Conservation (phyloP, 2,888 invertebrate genomes). For the Argyra leucocephala region DNA sequence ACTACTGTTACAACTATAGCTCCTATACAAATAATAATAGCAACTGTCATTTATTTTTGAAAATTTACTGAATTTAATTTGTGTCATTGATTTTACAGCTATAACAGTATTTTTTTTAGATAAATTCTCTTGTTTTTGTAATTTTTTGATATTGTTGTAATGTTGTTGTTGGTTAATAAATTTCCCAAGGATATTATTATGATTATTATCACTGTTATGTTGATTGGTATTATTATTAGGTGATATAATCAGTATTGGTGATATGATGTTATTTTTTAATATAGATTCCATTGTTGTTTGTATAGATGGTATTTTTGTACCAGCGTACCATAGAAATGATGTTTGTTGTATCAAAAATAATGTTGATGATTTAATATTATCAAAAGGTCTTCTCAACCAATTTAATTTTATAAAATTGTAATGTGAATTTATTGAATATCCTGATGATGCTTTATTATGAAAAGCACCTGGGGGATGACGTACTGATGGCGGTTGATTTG, state of each 20-base stretch:
- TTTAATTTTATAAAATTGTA: not conserved
- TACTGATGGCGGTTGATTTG: conserved; percentile 39
- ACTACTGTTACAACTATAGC: not conserved
- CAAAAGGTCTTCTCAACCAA: not conserved
- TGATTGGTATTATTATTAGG: not conserved
- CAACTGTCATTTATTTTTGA: not conserved
- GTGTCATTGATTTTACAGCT: not conserved
- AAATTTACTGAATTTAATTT: too few relatives aligned
- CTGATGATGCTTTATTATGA: conserved; percentile 41
- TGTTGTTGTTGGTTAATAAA: not conserved
- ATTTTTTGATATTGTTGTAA: not conserved
- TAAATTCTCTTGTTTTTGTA: not conserved
- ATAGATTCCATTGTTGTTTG: not conserved
- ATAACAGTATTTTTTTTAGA: not conserved
- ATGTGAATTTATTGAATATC: conserved; percentile 15
- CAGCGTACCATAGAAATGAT: not conserved
- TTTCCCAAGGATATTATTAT: not conserved
- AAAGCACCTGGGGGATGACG: conserved; percentile 45
- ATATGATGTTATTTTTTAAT: not conserved
- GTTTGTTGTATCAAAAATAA: not conserved
- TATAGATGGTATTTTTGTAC: not conserved
- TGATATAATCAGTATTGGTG: not conserved
- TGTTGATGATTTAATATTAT: not conserved
- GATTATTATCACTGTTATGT: not conserved
- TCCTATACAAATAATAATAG: not conserved